Base-by-base conservation (phyloP, 1,140 invertebrate genomes). In the Bilobella aurantiaca region DNA sequence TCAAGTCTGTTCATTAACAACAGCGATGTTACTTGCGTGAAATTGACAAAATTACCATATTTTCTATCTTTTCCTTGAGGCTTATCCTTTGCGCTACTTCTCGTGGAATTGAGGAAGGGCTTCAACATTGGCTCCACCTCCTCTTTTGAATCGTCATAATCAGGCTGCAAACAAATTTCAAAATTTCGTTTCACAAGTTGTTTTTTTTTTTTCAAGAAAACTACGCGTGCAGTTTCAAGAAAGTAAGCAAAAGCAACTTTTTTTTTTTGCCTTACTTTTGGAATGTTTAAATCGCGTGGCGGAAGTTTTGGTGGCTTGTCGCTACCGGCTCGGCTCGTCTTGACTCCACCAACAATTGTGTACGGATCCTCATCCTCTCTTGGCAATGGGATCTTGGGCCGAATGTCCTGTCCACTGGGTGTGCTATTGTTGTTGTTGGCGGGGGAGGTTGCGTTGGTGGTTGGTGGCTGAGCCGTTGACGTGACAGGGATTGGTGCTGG, bases 271-370 rank as follows among this genome's bases (percentile, higher is more conserved):
- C 75, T 76, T 79, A 91, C 90, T 86, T 92, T 91, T 64, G 90
- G 90, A 77, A 92, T 90, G 78, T 90, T 75, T 29, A 75, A 75
- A 77, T 94, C 91, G 74, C 92, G 81, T 1, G 92, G 91, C 32
- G 92, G 92, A 73, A 96, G 81, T 81, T 95, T 94, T 1, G 92
- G 92, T 31, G 92, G 92, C 77, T 87, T 90, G 75, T 92, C 90
- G 60, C 86, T 84, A 69, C 49, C 49, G 14, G 12, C 21, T 53
- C 8, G 14, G 14, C 88, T 82, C 14, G 80, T 79, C 47, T 86
- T 85, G n/a, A 84, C 85, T 60, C 87, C 86, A 60, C 86, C 88
- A 2, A 90, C 90, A 57, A 93, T 84, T 74, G 90, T 93, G 79
- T 95, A 95, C 2, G 92, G 92, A 80, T 72, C 71, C 34, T 72